A percentile compares a stretch with the other conserved stretches of the same genome.
Conservation (phyloP, 2,888 invertebrate genomes). For the Synergus gifuensis region DNA sequence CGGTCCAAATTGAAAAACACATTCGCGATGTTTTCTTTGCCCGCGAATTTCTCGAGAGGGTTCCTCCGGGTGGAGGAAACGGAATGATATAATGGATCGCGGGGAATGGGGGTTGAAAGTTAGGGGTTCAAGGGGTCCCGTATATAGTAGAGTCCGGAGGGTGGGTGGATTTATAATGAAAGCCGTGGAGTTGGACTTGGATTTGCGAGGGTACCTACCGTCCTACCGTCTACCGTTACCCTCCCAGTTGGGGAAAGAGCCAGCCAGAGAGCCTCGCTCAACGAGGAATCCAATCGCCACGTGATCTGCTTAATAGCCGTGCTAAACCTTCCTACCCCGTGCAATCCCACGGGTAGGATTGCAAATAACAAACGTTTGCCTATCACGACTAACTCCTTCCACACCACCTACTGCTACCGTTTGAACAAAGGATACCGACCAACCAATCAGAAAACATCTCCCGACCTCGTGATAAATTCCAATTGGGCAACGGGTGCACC, state of each 20-base stretch:
- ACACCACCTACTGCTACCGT: conserved; percentile 35
- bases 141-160: conserved; percentile 57
- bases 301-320: conserved; percentile 75
- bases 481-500: conserved; percentile 46
- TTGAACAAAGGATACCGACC: conserved; percentile 49
- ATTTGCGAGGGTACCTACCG: conserved; percentile 74
- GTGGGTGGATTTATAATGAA: conserved; percentile 77
- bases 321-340: conserved; percentile 70
- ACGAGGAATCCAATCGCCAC: conserved; percentile 76
- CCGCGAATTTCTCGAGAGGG: conserved; percentile 61
- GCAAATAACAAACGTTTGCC: conserved; percentile 73
- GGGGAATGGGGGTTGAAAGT: conserved; percentile 74
- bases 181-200: conserved; percentile 75
- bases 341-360: conserved; percentile 72
- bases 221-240: conserved; percentile 52
- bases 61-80: conserved; percentile 61
- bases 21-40: conserved; percentile 74
- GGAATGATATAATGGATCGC: conserved; percentile 75
- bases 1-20: conserved; percentile 77
- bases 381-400: conserved; percentile 63
- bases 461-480: conserved; percentile 53
- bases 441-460: conserved; percentile 44
- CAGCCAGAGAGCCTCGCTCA: conserved; percentile 57
- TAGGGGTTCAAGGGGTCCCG: conserved; percentile 66
- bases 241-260: conserved; percentile 55